phyloP scores from a whole-genome alignment of 2,888 invertebrate species.

The Agrilus mali region DNA sequence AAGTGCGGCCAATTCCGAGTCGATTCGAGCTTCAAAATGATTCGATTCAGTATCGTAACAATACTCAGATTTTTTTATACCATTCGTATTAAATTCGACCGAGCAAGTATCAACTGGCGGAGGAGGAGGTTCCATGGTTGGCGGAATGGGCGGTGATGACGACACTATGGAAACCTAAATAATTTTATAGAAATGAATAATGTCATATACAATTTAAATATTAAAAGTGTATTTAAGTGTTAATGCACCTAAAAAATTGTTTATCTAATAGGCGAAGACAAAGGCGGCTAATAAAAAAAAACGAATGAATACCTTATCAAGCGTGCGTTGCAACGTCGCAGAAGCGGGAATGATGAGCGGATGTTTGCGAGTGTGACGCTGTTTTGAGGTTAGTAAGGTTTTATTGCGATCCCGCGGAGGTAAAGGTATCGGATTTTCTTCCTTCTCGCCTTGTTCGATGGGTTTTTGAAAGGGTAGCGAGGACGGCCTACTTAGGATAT shows the following conservation, averaged over 20 bases:
- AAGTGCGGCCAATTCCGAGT: slow-evolving; percentile 45
- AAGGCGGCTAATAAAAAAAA: too few relatives aligned
- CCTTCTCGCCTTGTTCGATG: slow-evolving; percentile 12
- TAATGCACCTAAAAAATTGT: too few relatives aligned
- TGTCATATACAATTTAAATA: too few relatives aligned
- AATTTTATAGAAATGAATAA: too few relatives aligned
- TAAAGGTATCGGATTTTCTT: slow-evolving; percentile 59
- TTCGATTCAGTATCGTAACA: slow-evolving; percentile 31
- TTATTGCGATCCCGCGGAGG: slow-evolving; percentile 65
- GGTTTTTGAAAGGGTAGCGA: slow-evolving; percentile 1
- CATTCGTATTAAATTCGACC: slow-evolving; percentile 11
- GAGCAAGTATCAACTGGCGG: slow-evolving; percentile 18
- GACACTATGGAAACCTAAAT: background rate
- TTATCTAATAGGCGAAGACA: too few relatives aligned
- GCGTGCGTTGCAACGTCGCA: slow-evolving; percentile 43
- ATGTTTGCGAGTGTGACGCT: slow-evolving; percentile 68
- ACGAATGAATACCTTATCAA: slow-evolving; percentile 42
- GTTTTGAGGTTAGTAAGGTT: slow-evolving; percentile 48
- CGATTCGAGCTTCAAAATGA: slow-evolving; percentile 49
- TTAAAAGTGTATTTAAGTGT: too few relatives aligned
- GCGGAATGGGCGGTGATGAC: slow-evolving; percentile 7
- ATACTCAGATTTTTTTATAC: slow-evolving; percentile 7
- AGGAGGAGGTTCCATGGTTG: slow-evolving; percentile 10
- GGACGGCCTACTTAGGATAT: slow-evolving; percentile 1
- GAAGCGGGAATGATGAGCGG: slow-evolving; percentile 63